phyloP scores from a whole-genome alignment of 2,888 invertebrate species.

The Anaspis maculata region DNA sequence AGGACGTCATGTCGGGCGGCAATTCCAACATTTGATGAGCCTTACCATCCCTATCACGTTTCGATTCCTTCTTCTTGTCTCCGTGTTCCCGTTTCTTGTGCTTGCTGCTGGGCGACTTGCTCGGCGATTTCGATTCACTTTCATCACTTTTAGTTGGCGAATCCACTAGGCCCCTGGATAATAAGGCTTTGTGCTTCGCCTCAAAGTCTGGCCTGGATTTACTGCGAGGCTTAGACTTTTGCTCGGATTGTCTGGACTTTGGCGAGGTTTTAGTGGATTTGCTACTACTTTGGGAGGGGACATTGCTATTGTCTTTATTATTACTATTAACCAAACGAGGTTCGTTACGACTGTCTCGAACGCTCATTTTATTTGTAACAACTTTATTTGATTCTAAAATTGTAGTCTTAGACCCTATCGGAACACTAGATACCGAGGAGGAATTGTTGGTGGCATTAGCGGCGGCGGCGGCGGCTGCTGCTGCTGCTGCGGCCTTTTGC shows the following conservation, averaged over 20 bases:
- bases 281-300: slow-evolving; percentile 22
- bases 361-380: slow-evolving; percentile 39
- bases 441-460: slow-evolving; percentile 12
- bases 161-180: too few species aligned
- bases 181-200: too few species aligned
- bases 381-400: slow-evolving; percentile 38
- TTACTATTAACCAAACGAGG: slow-evolving; percentile 40
- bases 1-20: slow-evolving; percentile 38
- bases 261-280: slow-evolving; percentile 12
- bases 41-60: slow-evolving; percentile 20
- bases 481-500: slow-evolving; percentile 22
- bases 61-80: slow-evolving; percentile 23
- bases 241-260: slow-evolving; percentile 16
- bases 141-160: slow-evolving; percentile 38
- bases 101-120: slow-evolving; percentile 15
- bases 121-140: slow-evolving; percentile 22
- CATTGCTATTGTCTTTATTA: slow-evolving; percentile 36
- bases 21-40: slow-evolving; percentile 16
- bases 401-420: slow-evolving; percentile 34
- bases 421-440: slow-evolving; percentile 30
- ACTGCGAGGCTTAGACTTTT: slow-evolving; percentile 21
- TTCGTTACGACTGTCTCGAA: slow-evolving; percentile 38
- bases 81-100: slow-evolving; percentile 24
- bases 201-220: too few species aligned
- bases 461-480: slow-evolving; percentile 1